phyloP scores from a whole-genome alignment of 2,888 invertebrate genomes.

The Germaria angustata region DNA sequence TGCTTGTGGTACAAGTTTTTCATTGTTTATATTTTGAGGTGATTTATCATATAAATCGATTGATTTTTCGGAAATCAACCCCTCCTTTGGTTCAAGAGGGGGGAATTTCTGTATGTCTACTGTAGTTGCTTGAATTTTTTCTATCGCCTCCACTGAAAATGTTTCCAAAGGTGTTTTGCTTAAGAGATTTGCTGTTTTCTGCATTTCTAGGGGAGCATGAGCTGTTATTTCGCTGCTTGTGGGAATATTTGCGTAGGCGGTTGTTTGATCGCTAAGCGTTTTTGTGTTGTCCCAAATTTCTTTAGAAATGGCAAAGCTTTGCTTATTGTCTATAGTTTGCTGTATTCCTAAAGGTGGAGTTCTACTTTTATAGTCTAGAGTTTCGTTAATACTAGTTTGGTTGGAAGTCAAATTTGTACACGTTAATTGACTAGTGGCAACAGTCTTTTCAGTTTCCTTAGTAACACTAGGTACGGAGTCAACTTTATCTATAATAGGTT shows the following conservation, averaged over 20 bases:
- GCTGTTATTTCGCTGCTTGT: slow-evolving; percentile 48
- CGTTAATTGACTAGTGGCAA: slow-evolving; percentile 45
- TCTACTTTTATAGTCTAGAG: slow-evolving; percentile 25
- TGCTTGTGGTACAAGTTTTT: not conserved
- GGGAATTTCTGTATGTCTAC: not conserved
- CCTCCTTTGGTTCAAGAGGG: not conserved
- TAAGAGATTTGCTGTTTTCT: not conserved
- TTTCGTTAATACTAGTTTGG: slow-evolving; percentile 46
- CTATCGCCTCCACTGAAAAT: slow-evolving; percentile 11
- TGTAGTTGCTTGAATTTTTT: not conserved
- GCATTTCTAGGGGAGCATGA: not conserved
- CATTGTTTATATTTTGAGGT: not conserved
- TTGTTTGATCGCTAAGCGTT: not conserved
- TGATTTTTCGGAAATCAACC: not conserved
- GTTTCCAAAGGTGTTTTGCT: slow-evolving; percentile 39
- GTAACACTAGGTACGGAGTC: slow-evolving; percentile 40
- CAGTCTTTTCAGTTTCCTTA: slow-evolving; percentile 51
- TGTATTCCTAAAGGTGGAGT: slow-evolving; percentile 19
- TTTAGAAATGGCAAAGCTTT: slow-evolving; percentile 6
- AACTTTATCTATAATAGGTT: slow-evolving; percentile 14
- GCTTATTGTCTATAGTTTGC: slow-evolving; percentile 33
- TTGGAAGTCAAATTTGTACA: slow-evolving; percentile 36
- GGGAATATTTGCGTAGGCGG: not conserved
- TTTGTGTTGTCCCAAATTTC: slow-evolving; percentile 32
- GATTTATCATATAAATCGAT: not conserved